Base-by-base conservation (phyloP, 2,888 invertebrate species). In the Lacanobia wlatinum region DNA sequence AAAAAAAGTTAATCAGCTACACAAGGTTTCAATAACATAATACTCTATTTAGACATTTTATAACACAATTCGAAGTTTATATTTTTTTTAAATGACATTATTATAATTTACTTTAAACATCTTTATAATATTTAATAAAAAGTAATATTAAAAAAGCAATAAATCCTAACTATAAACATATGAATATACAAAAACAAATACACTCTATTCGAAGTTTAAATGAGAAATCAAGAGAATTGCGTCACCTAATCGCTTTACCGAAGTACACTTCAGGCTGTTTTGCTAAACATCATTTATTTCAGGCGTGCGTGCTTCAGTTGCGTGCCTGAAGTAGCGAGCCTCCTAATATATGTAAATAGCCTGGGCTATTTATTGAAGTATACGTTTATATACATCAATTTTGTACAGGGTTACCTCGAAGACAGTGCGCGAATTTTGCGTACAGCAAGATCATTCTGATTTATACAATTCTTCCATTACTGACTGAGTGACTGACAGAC, bases 341-440 rank as follows among this genome's bases (percentile, higher is more conserved):
- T 80, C 77, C 77, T 87, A 87, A 87, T 87, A 73, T 89, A 91
- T 90, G 89, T 84, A 89, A 88, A 89, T 88, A 80, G 76, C 74
- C 74, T 64, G 58, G 69, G 78, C 79, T 81, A 85, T 87, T 83
- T 86, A 83, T 80, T 77, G 70, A 77, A 82, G 78, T 77, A 73
- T 52, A 77, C 56, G 18, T 38, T 18, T 56, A 40, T 21, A 59
- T 40, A 21, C 70, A n/a, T 71, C 56, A 67, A 52, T 69, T 80
- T 70, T 73, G 68, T 70, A 64, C 14, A 43, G 18, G 60, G 48
- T 8, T 40, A 40, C 40, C 34, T 34, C 34, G 34, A 9, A 40
- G 14, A 43, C 14, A 43, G 14, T 43, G 43, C 5, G 14, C 14
- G 0, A 43, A 43, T 43, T 43, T 43, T 14, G 14, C 5, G 9